Conservation (phyloP, 1,140 invertebrate genomes). For the Rhizoglyphus robini region DNA sequence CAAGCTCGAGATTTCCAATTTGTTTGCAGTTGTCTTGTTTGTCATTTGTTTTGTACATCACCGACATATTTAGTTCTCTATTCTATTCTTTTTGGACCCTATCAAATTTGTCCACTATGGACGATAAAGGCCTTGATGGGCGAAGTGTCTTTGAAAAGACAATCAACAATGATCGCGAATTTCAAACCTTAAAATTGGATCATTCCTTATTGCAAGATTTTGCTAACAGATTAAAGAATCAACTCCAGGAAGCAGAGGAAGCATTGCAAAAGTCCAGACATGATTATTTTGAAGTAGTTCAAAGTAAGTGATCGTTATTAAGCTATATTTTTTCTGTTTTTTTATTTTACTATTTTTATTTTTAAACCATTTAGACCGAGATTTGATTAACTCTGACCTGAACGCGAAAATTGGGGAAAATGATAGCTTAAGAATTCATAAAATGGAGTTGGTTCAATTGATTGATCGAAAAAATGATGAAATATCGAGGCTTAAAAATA, state of each 20-base stretch:
- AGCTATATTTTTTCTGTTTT: background rate
- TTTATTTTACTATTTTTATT: background rate
- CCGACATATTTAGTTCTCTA: no score
- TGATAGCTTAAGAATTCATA: background rate
- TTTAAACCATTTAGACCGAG: background rate
- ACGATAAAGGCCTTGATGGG: no score
- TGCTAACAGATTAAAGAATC: slow-evolving; percentile 16
- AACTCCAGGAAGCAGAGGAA: slow-evolving; percentile 17
- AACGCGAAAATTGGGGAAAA: background rate
- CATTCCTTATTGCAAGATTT: slow-evolving; percentile 2
- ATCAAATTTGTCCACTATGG: no score
- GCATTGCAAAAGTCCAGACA: slow-evolving; percentile 11
- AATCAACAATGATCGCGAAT: slow-evolving; percentile 9
- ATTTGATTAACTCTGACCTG: background rate
- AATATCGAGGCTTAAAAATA: slow-evolving; percentile 1
- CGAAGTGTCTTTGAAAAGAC: no score
- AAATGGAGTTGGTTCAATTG: background rate
- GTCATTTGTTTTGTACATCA: no score
- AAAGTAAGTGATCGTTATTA: slow-evolving; percentile 12
- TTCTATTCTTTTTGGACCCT: no score
- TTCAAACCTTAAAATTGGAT: slow-evolving; percentile 15
- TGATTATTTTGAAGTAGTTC: slow-evolving; percentile 10
- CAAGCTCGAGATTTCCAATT: no score
- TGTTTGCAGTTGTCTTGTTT: no score
- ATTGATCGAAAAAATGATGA: slow-evolving; percentile 14